Conservation (phyloP, 2,113 vertebrate species). For the Anseranas semipalmata region DNA sequence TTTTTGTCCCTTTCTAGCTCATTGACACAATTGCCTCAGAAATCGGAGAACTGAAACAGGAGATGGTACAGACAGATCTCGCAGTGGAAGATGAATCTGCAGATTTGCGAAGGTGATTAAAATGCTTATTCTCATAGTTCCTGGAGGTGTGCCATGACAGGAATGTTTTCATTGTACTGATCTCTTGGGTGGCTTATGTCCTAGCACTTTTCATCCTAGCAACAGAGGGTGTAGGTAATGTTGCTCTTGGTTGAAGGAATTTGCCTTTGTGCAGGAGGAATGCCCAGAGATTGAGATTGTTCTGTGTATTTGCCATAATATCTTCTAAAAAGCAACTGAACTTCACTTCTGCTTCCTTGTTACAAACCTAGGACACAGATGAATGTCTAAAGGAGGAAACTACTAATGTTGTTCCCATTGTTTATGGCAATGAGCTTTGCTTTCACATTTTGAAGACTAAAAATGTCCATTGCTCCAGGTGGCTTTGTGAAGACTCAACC, state of each 20-base stretch:
- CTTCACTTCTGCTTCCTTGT: slow-evolving; percentile 35
- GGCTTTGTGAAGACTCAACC: neutral
- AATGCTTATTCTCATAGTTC: neutral
- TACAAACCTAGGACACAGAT: neutral
- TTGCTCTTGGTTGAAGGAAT: neutral
- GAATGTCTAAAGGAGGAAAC: neutral
- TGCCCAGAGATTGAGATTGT: neutral
- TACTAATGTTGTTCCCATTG: neutral
- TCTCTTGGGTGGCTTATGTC: neutral
- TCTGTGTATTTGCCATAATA: neutral
- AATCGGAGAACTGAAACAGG: slow-evolving; percentile 92
- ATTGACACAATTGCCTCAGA: slow-evolving; percentile 91
- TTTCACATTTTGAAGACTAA: neutral
- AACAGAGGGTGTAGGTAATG: neutral
- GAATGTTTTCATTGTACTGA: neutral
- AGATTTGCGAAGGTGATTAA: slow-evolving; percentile 75
- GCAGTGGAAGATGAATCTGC: slow-evolving; percentile 70
- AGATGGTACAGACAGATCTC: slow-evolving; percentile 88
- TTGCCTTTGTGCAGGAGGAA: slow-evolving; percentile 17
- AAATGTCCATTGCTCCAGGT: neutral
- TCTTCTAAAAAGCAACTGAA: slow-evolving; percentile 41
- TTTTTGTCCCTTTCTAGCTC: slow-evolving; percentile 84
- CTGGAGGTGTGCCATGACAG: neutral
- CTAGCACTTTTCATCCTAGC: neutral
- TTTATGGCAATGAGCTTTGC: neutral